Percentiles rank a stretch among this genome's conserved stretches.
These are phyloP conservation scores for Pygoscelis adeliae DNA, from an alignment of 2,113 vertebrate species.

Conservation along the genomic window DNA sequence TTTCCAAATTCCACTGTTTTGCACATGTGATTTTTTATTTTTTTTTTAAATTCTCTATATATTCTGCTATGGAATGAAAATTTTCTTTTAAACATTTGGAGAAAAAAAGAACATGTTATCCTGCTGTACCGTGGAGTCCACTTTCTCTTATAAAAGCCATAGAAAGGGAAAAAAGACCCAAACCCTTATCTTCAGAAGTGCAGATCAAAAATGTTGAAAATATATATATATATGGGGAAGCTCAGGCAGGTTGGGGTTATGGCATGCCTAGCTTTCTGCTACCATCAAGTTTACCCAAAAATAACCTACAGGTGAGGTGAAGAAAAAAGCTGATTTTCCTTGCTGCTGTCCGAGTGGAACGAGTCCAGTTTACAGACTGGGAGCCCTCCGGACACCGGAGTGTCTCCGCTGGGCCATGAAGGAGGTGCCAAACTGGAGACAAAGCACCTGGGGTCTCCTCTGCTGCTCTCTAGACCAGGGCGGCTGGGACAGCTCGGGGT, in stretches of 20 bases:
- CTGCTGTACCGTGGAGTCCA: background rate
- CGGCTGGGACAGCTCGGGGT: rapidly evolving
- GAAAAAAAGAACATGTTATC: background rate
- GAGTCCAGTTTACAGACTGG: rapidly evolving
- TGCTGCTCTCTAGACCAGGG: background rate
- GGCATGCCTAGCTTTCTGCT: background rate
- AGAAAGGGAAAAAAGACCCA: background rate
- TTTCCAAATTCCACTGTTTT: background rate
- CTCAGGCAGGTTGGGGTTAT: background rate
- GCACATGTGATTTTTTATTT: rapidly evolving
- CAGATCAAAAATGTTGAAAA: background rate
- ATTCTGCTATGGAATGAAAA: background rate
- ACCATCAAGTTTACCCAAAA: background rate
- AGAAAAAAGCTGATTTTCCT: background rate
- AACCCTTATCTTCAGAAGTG: background rate
- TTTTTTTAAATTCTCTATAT: background rate
- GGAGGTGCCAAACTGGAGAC: background rate
- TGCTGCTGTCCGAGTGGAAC: background rate
- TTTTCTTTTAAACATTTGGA: background rate
- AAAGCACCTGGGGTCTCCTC: too few relatives aligned
- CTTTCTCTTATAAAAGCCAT: background rate
- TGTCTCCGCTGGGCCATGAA: background rate
- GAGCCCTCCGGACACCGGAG: rapidly evolving
- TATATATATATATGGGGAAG: too few relatives aligned
- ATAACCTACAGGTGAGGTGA: background rate